Percentiles rank a stretch among this genome's conserved stretches.
Conservation (phyloP, 2,797 vertebrate genomes). For the Adelosebastes latens region DNA sequence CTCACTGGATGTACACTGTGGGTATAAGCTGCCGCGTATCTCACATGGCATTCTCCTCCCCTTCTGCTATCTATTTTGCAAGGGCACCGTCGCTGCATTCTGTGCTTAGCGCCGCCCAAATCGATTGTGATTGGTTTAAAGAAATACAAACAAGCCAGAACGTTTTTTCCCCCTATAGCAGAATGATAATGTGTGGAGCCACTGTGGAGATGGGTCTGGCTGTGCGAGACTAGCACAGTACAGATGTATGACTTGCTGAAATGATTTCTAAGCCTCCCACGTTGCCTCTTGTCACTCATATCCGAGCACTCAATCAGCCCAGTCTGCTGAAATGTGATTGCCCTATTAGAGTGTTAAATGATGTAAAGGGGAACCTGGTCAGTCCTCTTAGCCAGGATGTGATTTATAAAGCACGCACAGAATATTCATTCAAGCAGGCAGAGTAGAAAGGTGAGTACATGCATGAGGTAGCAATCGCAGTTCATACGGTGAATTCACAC, state of each 20-base stretch:
- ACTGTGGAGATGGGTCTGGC: no score
- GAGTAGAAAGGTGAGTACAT: background rate
- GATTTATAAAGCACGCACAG: constrained; percentile 7
- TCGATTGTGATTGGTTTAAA: background rate
- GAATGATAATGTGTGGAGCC: background rate
- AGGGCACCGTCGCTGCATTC: background rate
- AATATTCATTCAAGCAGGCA: constrained; percentile 11
- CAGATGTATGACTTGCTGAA: background rate
- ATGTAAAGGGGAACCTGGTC: constrained; percentile 8
- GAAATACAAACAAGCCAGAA: background rate
- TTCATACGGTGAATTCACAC: background rate
- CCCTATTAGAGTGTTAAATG: constrained; percentile 15
- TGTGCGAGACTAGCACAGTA: background rate
- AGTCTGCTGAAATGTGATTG: background rate
- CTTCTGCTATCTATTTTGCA: background rate
- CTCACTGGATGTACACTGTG: background rate
- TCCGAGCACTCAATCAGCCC: background rate
- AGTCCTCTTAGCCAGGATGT: constrained; percentile 12
- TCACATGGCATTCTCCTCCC: background rate
- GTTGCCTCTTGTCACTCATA: background rate
- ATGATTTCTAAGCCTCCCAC: background rate
- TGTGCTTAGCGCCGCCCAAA: background rate
- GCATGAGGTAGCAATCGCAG: background rate
- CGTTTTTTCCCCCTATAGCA: background rate
- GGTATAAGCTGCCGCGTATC: background rate